A percentile compares a stretch with the other conserved stretches of the same genome.
phyloP scores from a whole-genome alignment of 2,888 invertebrate genomes.

The Cheilosia grossa region DNA sequence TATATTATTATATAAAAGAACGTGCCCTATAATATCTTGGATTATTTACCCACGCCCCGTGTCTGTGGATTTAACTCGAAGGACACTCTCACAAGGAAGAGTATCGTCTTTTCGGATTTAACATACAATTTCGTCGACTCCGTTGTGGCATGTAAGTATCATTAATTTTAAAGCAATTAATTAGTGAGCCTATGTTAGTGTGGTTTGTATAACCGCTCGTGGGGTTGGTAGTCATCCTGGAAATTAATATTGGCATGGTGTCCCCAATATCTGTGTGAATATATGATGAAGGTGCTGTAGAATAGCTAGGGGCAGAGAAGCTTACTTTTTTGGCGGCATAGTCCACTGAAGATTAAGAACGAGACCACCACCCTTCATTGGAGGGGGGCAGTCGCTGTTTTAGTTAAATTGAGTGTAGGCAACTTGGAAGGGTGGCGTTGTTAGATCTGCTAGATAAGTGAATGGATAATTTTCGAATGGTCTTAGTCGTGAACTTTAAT shows the following conservation, averaged over 20 bases:
- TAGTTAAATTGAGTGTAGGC: conserved; percentile 18
- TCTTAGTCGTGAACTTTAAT: conserved; percentile 58
- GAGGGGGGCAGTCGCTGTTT: not conserved
- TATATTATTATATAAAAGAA: conserved; percentile 7
- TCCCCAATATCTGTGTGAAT: conserved; percentile 27
- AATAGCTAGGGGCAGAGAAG: conserved; percentile 14
- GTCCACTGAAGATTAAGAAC: conserved; percentile 11
- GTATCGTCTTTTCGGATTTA: conserved; percentile 38
- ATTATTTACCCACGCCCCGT: conserved; percentile 21
- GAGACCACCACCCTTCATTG: conserved; percentile 5
- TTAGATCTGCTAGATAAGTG: conserved; percentile 24
- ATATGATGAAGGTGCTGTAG: conserved; percentile 44
- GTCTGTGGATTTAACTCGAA: conserved; percentile 41
- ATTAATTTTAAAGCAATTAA: conserved; percentile 69
- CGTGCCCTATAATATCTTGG: conserved; percentile 16
- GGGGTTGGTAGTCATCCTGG: conserved; percentile 13
- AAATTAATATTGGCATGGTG: conserved; percentile 41
- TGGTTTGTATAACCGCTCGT: not conserved
- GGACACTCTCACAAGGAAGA: conserved; percentile 22
- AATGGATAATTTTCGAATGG: conserved; percentile 23
- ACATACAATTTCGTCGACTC: conserved; percentile 16
- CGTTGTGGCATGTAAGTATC: conserved; percentile 62
- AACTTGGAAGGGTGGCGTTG: not conserved
- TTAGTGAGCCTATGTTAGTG: conserved; percentile 38
- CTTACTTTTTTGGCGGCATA: conserved; percentile 20